Conservation (phyloP, 2,888 invertebrate species). For the Papilio elwesi region DNA sequence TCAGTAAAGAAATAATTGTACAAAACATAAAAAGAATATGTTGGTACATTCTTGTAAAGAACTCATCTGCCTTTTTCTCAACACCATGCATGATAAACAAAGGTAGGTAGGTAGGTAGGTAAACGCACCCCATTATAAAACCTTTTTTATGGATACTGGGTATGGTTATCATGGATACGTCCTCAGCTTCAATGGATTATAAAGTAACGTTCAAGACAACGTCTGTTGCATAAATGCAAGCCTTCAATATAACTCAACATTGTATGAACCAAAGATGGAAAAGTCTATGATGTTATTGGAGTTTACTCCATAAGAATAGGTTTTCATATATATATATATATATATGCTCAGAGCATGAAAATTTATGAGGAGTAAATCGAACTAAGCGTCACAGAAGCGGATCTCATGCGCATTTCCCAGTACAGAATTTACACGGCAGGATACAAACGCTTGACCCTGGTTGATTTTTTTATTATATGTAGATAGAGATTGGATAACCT, state of each 20-base stretch:
- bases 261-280: not conserved
- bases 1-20: not conserved
- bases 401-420: too few species aligned
- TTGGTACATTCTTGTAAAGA: not conserved
- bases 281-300: conserved; percentile 7
- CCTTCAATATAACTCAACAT: too few species aligned
- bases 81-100: not conserved
- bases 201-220: not conserved
- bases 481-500: conserved; percentile 2
- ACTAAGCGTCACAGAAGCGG: too few species aligned
- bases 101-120: not conserved
- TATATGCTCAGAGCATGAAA: too few species aligned
- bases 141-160: not conserved
- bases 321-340: too few species aligned
- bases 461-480: not conserved
- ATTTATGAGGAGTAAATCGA: too few species aligned
- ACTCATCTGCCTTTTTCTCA: not conserved
- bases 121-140: too few species aligned
- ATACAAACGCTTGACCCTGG: too few species aligned
- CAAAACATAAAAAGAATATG: not conserved
- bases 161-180: not conserved
- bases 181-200: too few species aligned
- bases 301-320: too few species aligned
- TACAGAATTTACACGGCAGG: too few species aligned
- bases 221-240: conserved; percentile 20